phyloP scores from a whole-genome alignment of 2,797 vertebrate species.

The Micrastur ruficollis region DNA sequence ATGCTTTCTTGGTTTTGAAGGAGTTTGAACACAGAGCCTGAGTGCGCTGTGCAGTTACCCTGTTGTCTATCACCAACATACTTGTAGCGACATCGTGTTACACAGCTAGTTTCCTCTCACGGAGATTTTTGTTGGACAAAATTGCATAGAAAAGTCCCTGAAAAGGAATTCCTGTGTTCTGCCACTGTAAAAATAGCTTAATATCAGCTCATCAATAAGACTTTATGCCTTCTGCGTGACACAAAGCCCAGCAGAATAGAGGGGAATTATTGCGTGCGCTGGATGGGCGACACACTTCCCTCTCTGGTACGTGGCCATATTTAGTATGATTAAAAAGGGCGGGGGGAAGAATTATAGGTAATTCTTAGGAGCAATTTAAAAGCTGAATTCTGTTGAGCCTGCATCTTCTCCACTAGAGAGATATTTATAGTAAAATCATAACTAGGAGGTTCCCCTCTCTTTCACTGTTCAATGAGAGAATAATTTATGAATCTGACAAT shows the following conservation, averaged over 20 bases:
- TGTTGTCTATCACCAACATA: background rate
- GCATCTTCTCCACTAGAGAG: conserved; percentile 37
- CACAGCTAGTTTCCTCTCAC: background rate
- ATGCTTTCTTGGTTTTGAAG: background rate
- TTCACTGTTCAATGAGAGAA: conserved; percentile 59
- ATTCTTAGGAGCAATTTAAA: conserved; percentile 43
- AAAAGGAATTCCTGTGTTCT: conserved; percentile 16
- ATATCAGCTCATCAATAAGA: conserved; percentile 39
- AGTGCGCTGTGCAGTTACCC: background rate
- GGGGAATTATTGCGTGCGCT: background rate
- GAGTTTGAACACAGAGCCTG: background rate
- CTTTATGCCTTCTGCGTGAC: background rate
- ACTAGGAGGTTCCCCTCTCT: conserved; percentile 52
- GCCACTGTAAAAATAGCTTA: conserved; percentile 3
- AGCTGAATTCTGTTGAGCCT: conserved; percentile 42
- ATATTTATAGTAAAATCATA: conserved; percentile 58
- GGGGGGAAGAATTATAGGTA: conserved; percentile 3
- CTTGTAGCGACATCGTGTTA: background rate
- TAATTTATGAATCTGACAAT: conserved; percentile 65
- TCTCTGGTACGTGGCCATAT: background rate
- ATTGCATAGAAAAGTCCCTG: background rate
- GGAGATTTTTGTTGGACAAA: conserved; percentile 1
- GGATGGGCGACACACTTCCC: background rate
- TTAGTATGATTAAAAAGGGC: conserved; percentile 39
- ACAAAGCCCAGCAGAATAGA: background rate